phyloP scores from a whole-genome alignment of 2,113 vertebrate species.

The Suricata suricatta region DNA sequence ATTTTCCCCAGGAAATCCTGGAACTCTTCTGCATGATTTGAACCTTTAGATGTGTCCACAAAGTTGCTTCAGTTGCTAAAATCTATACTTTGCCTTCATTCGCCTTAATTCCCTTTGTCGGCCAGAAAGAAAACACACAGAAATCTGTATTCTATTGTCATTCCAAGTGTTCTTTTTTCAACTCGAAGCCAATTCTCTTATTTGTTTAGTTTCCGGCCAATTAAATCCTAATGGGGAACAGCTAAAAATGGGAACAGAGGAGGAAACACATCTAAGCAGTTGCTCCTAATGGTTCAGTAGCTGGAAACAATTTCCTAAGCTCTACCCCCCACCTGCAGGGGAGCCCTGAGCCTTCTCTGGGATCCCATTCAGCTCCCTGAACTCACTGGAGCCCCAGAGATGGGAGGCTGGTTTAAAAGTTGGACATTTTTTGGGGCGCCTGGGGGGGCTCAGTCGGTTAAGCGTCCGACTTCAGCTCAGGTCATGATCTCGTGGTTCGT shows the following conservation, averaged over 20 bases:
- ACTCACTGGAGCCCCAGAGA: neutral
- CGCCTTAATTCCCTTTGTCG: neutral
- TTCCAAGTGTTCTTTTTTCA: neutral
- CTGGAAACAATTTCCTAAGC: neutral
- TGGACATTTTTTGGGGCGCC: too few species aligned
- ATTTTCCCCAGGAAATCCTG: neutral
- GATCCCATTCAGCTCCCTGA: neutral
- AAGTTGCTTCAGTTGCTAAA: neutral
- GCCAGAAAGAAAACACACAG: neutral
- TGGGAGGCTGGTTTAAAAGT: neutral
- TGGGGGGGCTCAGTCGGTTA: too few species aligned
- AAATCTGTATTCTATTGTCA: neutral
- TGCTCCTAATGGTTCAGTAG: too few species aligned
- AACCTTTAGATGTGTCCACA: neutral
- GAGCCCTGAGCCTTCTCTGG: neutral
- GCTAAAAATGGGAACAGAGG: neutral
- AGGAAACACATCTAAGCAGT: neutral
- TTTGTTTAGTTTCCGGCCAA: neutral
- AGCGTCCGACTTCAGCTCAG: too few species aligned
- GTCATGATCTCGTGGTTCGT: too few species aligned
- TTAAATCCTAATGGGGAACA: neutral
- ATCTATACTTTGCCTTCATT: neutral
- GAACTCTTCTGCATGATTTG: neutral
- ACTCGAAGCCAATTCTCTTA: neutral
- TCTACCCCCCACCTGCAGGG: too few species aligned